These are phyloP conservation scores for Myotis davidii DNA, from an alignment of 2,113 vertebrate species.

Conservation along the genomic window DNA sequence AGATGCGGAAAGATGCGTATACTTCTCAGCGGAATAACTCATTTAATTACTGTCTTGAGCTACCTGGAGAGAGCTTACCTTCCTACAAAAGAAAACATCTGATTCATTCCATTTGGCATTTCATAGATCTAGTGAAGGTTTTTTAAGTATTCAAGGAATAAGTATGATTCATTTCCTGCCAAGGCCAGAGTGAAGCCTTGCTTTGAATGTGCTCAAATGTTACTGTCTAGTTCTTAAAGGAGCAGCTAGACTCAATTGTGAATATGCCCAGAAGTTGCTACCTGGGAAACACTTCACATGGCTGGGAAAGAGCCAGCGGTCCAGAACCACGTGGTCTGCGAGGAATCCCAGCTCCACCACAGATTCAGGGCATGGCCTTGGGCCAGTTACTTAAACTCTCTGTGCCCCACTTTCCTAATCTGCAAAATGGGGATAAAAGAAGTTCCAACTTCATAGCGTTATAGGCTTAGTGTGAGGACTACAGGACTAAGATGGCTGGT, in stretches of 20 bases:
- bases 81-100: slow-evolving; percentile 25
- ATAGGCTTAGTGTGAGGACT: neutral
- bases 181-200: neutral
- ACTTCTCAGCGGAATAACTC: slow-evolving; percentile 7
- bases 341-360: neutral
- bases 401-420: neutral
- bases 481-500: neutral
- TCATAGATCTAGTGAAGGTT: slow-evolving; percentile 29
- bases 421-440: neutral
- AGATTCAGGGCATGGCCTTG: neutral
- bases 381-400: neutral
- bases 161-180: slow-evolving; percentile 50
- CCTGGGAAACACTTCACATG: neutral
- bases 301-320: neutral
- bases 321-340: neutral
- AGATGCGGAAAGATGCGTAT: neutral
- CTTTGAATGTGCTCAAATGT: neutral
- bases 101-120: slow-evolving; percentile 54
- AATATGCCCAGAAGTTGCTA: neutral
- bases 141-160: slow-evolving; percentile 25
- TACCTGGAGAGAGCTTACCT: slow-evolving; percentile 23
- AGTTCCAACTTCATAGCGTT: neutral
- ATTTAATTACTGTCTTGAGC: slow-evolving; percentile 6
- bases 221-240: neutral
- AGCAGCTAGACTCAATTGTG: neutral